Base-by-base conservation (phyloP, 2,888 invertebrate species). In the Eugnorisma glareosa region DNA sequence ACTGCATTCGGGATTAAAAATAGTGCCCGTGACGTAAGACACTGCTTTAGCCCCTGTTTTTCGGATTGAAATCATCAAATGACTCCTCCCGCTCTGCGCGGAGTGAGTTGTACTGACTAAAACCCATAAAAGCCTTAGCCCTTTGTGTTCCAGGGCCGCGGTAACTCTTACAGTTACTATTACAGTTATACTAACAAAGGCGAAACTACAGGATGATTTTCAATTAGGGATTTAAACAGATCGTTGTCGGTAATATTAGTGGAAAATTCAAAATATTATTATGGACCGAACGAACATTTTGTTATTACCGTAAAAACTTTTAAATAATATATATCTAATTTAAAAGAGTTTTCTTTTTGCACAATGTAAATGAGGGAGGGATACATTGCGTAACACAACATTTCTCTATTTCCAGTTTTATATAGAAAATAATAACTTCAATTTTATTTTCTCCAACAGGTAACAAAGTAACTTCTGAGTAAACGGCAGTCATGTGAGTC, bases 371-470 rank as follows among this genome's bases (percentile, higher is more conserved):
- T 54, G 18, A 28, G 6, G 10, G 18, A 28, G 6, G 10, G n/a
- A 43, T 13, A 28, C 8, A 18, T 54, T 35, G 8, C 18, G 35
- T 10, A 18, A 21, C 0, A 31, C 15, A 35, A 35, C 21, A 59
- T 21, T 37, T 67, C n/a, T 40, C 3, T 40, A 43, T 51, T 43
- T 43, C 5, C 10, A 70, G 13, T 21, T 63, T 48, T 28, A 63
- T 63, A 40, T 57, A 40, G n/a, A 61, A 71, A 63, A n/a, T 54
- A 76, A 67, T 83, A 73, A 86, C 37, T 76, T 51, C 28, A 67
- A 45, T 63, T 74, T 85, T 82, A 45, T 82, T 67, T 85, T 73
- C 24, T 70, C 24, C 86, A 73, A 63, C 83, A 83, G 83, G 83
- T 83, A 83, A 83, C 61, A 64, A 74, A 71, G 35, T 82, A 51